These are phyloP conservation scores for Aphelenchoides fujianensis DNA, from an alignment of 1,140 invertebrate genomes.

Conservation along the genomic window DNA sequence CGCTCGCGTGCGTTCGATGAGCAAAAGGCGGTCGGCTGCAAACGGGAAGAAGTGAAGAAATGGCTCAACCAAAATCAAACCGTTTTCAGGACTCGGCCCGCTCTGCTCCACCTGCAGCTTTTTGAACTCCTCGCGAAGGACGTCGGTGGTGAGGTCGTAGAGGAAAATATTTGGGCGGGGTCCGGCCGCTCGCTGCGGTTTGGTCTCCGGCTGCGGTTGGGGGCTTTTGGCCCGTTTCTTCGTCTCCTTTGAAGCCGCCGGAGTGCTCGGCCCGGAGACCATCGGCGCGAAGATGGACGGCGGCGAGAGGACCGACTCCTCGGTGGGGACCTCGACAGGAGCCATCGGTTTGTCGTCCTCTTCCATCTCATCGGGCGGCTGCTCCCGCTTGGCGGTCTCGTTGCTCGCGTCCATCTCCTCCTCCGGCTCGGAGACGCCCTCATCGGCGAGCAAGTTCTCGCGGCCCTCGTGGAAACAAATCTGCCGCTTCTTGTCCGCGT, in stretches of 20 bases:
- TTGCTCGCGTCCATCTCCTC: neutral
- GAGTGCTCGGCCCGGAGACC: neutral
- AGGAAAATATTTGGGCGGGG: neutral
- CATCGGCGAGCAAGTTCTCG: conserved; percentile 1
- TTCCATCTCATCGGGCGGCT: neutral
- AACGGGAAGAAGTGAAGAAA: too few species aligned
- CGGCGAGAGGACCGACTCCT: neutral
- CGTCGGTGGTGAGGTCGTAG: neutral
- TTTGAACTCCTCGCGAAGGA: neutral
- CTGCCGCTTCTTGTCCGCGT: neutral
- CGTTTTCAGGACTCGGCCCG: neutral
- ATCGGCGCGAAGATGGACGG: neutral
- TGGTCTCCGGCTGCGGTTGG: neutral
- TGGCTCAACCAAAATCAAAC: too few species aligned
- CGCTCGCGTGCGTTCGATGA: neutral
- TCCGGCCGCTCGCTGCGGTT: neutral
- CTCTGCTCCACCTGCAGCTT: neutral
- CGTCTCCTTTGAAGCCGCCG: too few species aligned
- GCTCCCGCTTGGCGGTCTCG: neutral
- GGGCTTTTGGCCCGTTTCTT: neutral
- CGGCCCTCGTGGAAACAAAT: neutral
- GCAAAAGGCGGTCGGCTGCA: neutral
- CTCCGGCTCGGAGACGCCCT: neutral
- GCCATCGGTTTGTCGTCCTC: too few species aligned
- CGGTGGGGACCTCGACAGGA: too few species aligned